Base-by-base conservation (phyloP, 2,888 invertebrate genomes). In the Pyrocoelia pectoralis region DNA sequence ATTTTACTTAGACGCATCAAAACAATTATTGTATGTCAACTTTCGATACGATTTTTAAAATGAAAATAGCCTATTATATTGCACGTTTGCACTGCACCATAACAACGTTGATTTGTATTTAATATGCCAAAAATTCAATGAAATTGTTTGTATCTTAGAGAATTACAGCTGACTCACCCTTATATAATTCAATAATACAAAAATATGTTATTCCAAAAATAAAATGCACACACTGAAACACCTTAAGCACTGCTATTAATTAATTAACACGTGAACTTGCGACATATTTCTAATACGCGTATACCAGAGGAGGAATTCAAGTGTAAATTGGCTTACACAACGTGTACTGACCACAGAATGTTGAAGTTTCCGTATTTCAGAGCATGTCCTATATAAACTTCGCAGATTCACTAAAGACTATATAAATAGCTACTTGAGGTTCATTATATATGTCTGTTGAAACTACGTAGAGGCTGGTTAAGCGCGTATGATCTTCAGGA, bases 361-460 rank as follows among this genome's bases (percentile, higher is more conserved):
- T 52, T 56, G 48, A 56, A 61, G 56, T 68, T 68, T 62, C 56
- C 53, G 62, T 46, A 46, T 60, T 68, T 65, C 62, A 65, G 61
- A 59, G 56, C 56, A 50, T 68, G 67, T 55, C 67, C 68, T 67
- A 68, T 63, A 67, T 70, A 56, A 59, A 64, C 59, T 55, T 62
- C 56, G 65, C 62, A 66, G 69, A 69, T 69, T 67, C 69, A 69
- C 71, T 69, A 69, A 68, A 61, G 67, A 64, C 68, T 69, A 54
- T 71, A 71, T 71, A 71, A 71, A 71, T 71, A 71, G 71, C 69
- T 65, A 67, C 68, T 71, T 67, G 56, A 70, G 64, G 63, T 59
- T 61, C 64, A 61, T 68, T 71, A 68, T 65, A 64, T 52, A 57
- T 55, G 55, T 49, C 58, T 52, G 61, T 49, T 57, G 52, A 29